Evolutionary conservation across 1,140 invertebrate genomes (phyloP).

Genomic region (Drosophila pseudoananassae): DNA sequence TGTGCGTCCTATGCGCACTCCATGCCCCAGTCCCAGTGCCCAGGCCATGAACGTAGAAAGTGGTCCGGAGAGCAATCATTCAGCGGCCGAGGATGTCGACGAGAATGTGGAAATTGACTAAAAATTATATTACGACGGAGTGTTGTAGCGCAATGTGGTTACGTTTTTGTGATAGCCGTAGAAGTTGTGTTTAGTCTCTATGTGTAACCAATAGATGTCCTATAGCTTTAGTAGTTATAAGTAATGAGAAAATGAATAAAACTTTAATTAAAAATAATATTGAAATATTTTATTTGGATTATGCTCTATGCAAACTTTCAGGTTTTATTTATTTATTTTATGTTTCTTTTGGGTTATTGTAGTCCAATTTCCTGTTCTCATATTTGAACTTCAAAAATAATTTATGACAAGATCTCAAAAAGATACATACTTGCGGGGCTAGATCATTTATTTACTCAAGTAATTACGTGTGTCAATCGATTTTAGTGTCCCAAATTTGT

Average conservation of each 20-base stretch:
- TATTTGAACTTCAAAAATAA: constrained; percentile 25
- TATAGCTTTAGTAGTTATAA: constrained; percentile 75
- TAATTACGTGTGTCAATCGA: constrained; percentile 78
- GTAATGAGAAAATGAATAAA: constrained; percentile 49
- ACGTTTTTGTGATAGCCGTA: constrained; percentile 65
- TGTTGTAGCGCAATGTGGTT: constrained; percentile 3
- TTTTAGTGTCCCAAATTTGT: constrained; percentile 80
- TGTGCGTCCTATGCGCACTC: constrained; percentile 42
- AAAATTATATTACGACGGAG: not conserved
- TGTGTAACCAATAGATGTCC: constrained; percentile 21
- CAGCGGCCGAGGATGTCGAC: constrained; percentile 62
- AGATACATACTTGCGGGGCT: constrained; percentile 12
- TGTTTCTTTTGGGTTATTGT: not conserved
- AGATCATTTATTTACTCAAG: constrained; percentile 58
- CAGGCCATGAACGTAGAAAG: constrained; percentile 59
- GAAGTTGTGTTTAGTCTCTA: constrained; percentile 44
- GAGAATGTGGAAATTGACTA: constrained; percentile 84
- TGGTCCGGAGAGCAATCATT: constrained; percentile 64
- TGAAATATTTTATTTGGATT: not conserved
- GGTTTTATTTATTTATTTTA: no score
- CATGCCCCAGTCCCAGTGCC: constrained; percentile 53
- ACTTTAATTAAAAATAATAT: constrained; percentile 16
- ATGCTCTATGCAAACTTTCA: no score
- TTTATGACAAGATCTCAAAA: constrained; percentile 46
- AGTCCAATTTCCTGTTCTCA: constrained; percentile 11